Conservation (phyloP, 2,888 invertebrate species). For the Leistus spinibarbis region DNA sequence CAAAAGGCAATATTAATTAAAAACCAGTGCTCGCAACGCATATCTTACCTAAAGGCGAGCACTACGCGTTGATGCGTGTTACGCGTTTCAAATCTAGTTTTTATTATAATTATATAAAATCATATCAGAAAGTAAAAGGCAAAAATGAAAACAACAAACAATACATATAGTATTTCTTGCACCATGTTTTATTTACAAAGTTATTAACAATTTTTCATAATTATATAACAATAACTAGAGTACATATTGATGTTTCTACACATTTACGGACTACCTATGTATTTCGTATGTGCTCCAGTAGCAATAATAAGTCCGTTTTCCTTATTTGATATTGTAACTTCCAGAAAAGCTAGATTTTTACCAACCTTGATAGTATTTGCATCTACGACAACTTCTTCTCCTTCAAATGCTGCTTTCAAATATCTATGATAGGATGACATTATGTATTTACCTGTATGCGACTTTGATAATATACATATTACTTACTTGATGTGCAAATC, state of each 20-base stretch:
- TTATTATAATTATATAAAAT: too few species aligned
- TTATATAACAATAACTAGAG: not conserved
- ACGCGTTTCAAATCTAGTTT: too few species aligned
- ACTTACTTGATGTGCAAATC: slow-evolving; percentile 79
- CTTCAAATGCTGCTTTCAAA: slow-evolving; percentile 72
- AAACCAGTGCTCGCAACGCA: too few species aligned
- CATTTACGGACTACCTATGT: slow-evolving; percentile 1
- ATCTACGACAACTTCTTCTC: slow-evolving; percentile 77
- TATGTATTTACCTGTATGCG: not conserved
- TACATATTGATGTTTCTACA: not conserved
- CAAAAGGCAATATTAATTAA: too few species aligned
- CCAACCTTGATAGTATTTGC: slow-evolving; percentile 76
- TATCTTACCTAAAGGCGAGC: too few species aligned
- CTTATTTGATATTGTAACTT: slow-evolving; percentile 28
- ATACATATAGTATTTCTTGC: too few species aligned
- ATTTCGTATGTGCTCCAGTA: slow-evolving; percentile 27
- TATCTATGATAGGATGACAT: slow-evolving; percentile 68
- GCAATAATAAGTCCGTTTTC: slow-evolving; percentile 26
- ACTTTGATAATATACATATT: not conserved
- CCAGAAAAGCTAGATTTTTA: slow-evolving; percentile 47
- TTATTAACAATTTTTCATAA: not conserved
- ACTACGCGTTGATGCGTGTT: too few species aligned
- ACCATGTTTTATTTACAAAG: too few species aligned
- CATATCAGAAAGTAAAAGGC: too few species aligned
- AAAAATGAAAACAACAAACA: too few species aligned